Conservation (phyloP, 2,797 vertebrate genomes). For the Pseudochromis fuscus region DNA sequence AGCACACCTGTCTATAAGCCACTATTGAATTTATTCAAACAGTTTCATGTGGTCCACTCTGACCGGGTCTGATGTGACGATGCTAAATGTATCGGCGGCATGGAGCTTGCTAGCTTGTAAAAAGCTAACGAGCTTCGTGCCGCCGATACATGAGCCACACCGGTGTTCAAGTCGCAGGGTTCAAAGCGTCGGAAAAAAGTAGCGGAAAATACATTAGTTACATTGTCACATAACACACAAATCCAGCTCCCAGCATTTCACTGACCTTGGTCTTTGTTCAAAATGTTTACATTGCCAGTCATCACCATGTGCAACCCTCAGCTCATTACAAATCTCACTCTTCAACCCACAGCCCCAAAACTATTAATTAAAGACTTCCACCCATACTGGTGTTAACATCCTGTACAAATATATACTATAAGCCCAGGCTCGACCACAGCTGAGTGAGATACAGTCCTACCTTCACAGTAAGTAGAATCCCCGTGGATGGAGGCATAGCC, state of each 20-base stretch:
- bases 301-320: slow-evolving; percentile 9
- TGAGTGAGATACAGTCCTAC: slow-evolving; percentile 78
- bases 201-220: too few relatives aligned
- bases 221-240: background rate
- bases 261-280: too few relatives aligned
- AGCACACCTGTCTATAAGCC: too few relatives aligned
- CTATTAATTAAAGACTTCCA: slow-evolving; percentile 5
- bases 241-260: background rate
- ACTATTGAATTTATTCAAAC: too few relatives aligned
- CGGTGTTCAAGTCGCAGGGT: too few relatives aligned
- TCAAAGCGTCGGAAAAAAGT: too few relatives aligned
- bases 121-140: too few relatives aligned
- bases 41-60: too few relatives aligned
- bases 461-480: slow-evolving; percentile 94
- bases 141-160: too few relatives aligned
- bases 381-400: slow-evolving; percentile 14
- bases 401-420: background rate
- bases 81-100: too few relatives aligned
- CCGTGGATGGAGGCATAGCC: slow-evolving; percentile 92
- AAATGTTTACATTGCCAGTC: background rate
- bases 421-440: slow-evolving; percentile 7
- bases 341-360: background rate
- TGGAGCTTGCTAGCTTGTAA: too few relatives aligned
- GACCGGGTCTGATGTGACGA: too few relatives aligned
- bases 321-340: slow-evolving; percentile 22